These are phyloP conservation scores for Artibeus lituratus DNA, from an alignment of 2,797 vertebrate genomes.

Conservation along the genomic window DNA sequence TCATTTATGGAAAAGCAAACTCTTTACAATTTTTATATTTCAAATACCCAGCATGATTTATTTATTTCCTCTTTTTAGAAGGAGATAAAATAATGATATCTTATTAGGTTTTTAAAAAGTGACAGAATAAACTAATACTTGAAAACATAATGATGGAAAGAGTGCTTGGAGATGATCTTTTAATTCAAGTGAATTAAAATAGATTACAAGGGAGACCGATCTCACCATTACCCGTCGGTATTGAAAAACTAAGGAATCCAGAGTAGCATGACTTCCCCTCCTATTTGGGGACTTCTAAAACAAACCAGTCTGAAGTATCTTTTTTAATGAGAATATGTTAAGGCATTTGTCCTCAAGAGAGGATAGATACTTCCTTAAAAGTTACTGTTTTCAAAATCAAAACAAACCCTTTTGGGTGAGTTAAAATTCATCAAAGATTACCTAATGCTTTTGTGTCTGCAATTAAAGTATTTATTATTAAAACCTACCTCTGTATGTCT, in stretches of 20 bases:
- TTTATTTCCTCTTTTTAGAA: slow-evolving; percentile 23
- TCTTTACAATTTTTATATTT: slow-evolving; percentile 24
- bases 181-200: slow-evolving; percentile 27
- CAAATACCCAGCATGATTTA: neutral
- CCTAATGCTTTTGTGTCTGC: neutral
- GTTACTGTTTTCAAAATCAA: neutral
- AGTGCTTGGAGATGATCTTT: neutral
- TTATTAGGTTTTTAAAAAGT: neutral
- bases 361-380: neutral
- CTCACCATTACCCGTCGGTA: neutral
- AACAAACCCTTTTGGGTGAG: neutral
- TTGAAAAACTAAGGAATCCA: slow-evolving; percentile 19
- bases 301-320: neutral
- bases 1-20: slow-evolving; percentile 25
- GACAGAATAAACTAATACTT: neutral
- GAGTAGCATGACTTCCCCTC: neutral
- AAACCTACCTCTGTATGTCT: neutral
- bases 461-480: neutral
- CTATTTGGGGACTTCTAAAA: neutral
- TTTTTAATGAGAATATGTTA: neutral
- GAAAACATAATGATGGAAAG: too few relatives aligned
- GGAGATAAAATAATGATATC: neutral
- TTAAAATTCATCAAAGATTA: neutral
- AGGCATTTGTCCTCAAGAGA: neutral
- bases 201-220: neutral